Evolutionary conservation across 2,797 vertebrate species (phyloP), one percentile per base, ranked within the genome.

Genomic region (Characodon lateralis): DNA sequence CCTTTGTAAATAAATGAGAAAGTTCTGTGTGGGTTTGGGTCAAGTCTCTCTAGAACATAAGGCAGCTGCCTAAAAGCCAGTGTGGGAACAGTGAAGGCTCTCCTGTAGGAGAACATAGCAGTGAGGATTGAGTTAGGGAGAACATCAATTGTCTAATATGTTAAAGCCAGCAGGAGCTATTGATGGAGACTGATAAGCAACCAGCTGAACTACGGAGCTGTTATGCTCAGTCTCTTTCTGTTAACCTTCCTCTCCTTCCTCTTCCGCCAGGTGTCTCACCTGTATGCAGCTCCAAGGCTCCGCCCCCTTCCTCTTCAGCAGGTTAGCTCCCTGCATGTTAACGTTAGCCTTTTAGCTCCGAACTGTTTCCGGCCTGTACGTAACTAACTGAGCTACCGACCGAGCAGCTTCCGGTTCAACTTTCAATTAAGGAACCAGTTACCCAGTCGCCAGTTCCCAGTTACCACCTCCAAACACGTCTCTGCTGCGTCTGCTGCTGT

Each of bases 251-350:
- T 58, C 12, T 58, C 26, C 28, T 31, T 31, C 28, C 31, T 35
- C 31, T 46, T 46, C 14, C 14, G 31, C 12, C 48, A 43, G 39
- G 53, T 73, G 8, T 59, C 82, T 86, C 51, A 89, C 89, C 85
- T 81, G 48, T 65, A 43, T 72, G 77, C 73, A 79, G 76, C 70
- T 85, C 74, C 85, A 76, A 5, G 76, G 68, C n/a, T 89, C 85
- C 72, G 59, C 48, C 20, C 78, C 78, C 31, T 80, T 86, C 75
- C 89, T 93, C 43, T 61, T 89, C 75, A 89, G 65, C 0, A 78
- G 56, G 72, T 78, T 86, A 68, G 80, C 81, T 26, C 89, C 83
- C 83, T 93, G 89, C 92, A 93, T 93, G 85, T 83, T 90, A 86
- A 76, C 41, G 1, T 77, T 81, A 84, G 74, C 72, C 28, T 46